Evolutionary conservation across 2,888 invertebrate genomes (phyloP).

Genomic region (Calephelis perditalis): DNA sequence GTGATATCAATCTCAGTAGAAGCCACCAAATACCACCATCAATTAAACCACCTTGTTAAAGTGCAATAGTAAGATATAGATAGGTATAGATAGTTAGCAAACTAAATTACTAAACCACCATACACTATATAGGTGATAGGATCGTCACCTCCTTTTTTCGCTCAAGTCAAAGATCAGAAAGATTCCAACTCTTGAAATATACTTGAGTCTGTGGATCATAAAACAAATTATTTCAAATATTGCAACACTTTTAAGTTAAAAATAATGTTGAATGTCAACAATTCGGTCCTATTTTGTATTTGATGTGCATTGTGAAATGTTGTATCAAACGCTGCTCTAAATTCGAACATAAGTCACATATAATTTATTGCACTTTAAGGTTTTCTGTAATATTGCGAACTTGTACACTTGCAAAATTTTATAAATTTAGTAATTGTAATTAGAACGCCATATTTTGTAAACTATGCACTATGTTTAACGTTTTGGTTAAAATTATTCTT

Average conservation of each 20-base stretch:
- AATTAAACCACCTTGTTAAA: no score
- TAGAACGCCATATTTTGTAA: constrained; percentile 7
- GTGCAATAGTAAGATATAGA: no score
- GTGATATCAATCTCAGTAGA: no score
- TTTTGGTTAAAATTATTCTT: no score
- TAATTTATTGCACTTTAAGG: constrained; percentile 11
- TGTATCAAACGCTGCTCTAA: constrained; percentile 2
- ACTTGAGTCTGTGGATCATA: constrained; percentile 31
- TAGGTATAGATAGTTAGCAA: no score
- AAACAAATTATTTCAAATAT: background rate
- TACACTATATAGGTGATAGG: no score
- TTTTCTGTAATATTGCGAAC: constrained; percentile 10
- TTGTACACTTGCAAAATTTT: constrained; percentile 4
- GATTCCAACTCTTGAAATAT: no score
- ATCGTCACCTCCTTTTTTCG: no score
- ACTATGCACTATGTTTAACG: background rate
- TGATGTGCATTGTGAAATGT: constrained; percentile 1
- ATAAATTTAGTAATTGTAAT: constrained; percentile 3
- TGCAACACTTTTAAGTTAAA: constrained; percentile 1
- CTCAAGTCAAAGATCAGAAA: no score
- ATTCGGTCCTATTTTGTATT: constrained; percentile 9
- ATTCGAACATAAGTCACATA: background rate
- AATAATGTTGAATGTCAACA: constrained; percentile 4
- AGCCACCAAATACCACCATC: no score
- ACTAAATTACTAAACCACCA: no score